Evolutionary conservation across 2,113 vertebrate genomes (phyloP).

Genomic region (Rattus norvegicus): DNA sequence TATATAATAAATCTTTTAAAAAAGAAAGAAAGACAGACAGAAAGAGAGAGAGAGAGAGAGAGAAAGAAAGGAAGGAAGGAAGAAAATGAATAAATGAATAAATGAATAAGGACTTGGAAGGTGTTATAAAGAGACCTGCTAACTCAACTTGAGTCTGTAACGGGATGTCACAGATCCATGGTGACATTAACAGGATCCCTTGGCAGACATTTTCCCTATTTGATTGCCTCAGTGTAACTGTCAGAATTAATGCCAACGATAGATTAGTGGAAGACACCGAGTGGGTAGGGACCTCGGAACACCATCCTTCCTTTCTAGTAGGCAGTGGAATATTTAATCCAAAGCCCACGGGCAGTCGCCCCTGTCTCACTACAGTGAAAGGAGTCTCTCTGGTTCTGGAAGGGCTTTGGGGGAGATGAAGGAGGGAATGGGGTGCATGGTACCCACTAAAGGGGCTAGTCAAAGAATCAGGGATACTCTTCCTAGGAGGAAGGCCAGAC

Average conservation of each 20-base stretch:
- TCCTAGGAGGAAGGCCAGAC: background rate
- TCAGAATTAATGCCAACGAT: background rate
- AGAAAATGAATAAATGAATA: background rate
- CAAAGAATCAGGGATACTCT: background rate
- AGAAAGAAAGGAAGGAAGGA: too few species aligned
- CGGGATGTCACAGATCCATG: background rate
- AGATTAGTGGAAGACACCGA: background rate
- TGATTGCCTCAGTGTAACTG: constrained; percentile 24
- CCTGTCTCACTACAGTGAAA: background rate
- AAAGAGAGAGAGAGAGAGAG: too few species aligned
- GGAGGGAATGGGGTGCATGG: background rate
- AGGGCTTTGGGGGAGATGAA: background rate
- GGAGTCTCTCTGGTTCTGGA: background rate
- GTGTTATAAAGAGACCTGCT: background rate
- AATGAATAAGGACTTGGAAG: background rate
- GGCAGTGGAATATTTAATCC: background rate
- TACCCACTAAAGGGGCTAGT: background rate
- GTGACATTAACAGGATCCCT: background rate
- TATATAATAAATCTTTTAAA: too few species aligned
- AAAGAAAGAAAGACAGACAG: too few species aligned
- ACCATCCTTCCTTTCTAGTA: background rate
- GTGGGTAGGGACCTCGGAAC: background rate
- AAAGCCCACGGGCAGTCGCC: background rate
- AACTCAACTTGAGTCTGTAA: background rate
- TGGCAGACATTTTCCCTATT: background rate